Evolutionary conservation across 92 coral and sea anemone species (phyloP).

Genomic region (Blastomussa wellsi): DNA sequence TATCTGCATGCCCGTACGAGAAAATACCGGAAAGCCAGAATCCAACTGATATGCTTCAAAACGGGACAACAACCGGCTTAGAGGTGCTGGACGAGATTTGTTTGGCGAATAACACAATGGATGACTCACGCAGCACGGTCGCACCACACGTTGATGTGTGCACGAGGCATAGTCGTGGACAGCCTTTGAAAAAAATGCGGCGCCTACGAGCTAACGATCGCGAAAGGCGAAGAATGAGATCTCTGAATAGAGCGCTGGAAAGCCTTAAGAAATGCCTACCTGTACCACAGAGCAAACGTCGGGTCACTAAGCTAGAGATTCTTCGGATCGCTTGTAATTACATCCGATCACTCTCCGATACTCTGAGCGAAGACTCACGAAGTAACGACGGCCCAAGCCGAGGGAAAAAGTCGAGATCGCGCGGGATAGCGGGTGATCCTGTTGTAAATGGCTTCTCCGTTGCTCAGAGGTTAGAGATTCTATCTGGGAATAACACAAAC

Average conservation of each 20-base stretch:
- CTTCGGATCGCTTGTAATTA: constrained; percentile 96
- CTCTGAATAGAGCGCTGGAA: constrained; percentile 91
- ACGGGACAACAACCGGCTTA: constrained; percentile 6
- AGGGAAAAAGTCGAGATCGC: constrained; percentile 54
- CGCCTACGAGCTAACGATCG: constrained; percentile 99
- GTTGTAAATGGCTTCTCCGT: constrained; percentile 96
- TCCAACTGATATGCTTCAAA: not conserved
- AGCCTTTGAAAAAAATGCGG: constrained; percentile 94
- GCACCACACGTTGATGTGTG: constrained; percentile 52
- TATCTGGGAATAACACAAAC: constrained; percentile 64
- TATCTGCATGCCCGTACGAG: constrained; percentile 13
- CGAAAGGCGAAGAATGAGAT: constrained; percentile 93
- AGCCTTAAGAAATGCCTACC: constrained; percentile 97
- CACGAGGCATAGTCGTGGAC: constrained; percentile 61
- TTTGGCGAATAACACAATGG: constrained; percentile 7
- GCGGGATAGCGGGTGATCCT: constrained; percentile 57
- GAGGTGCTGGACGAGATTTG: constrained; percentile 16
- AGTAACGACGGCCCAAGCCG: constrained; percentile 54
- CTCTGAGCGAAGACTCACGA: constrained; percentile 79
- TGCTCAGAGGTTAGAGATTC: constrained; percentile 90
- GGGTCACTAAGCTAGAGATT: constrained; percentile 96
- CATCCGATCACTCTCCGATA: constrained; percentile 88
- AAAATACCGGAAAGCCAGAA: constrained; percentile 2
- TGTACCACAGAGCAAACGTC: constrained; percentile 90
- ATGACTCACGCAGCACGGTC: constrained; percentile 69